These are phyloP conservation scores for Linnaemya vulpina DNA, from an alignment of 2,888 invertebrate species.

Conservation along the genomic window DNA sequence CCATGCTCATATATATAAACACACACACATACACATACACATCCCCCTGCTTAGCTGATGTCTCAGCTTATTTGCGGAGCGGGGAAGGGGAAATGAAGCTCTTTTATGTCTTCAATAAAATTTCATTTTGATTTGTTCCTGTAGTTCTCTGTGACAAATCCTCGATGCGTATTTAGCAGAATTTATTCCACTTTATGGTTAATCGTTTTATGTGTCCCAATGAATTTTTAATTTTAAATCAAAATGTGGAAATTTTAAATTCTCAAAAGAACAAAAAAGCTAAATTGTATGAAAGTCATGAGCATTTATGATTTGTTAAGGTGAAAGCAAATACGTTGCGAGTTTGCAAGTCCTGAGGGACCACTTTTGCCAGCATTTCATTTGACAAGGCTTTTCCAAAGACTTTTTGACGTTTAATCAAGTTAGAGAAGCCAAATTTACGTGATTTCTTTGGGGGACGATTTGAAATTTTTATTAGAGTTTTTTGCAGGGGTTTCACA, in stretches of 20 bases:
- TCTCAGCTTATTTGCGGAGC: not conserved
- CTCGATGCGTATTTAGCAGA: conserved; percentile 21
- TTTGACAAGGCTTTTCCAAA: not conserved
- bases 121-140: not conserved
- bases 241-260: conserved; percentile 4
- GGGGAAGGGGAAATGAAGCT: not conserved
- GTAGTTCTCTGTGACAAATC: not conserved
- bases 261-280: not conserved
- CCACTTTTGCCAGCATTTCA: conserved; percentile 37
- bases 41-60: not conserved
- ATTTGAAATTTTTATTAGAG: conserved; percentile 1
- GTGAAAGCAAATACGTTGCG: conserved; percentile 55
- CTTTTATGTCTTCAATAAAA: not conserved
- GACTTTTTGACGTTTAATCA: conserved; percentile 33
- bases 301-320: conserved; percentile 61
- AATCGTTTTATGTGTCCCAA: conserved; percentile 54
- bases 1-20: not conserved
- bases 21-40: not conserved
- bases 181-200: conserved; percentile 24
- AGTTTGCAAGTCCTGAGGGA: conserved; percentile 54
- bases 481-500: not conserved
- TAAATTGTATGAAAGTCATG: too few species aligned
- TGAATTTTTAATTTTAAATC: conserved; percentile 59
- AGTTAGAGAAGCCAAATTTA: conserved; percentile 22
- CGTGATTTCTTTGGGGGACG: conserved; percentile 21